phyloP scores from a whole-genome alignment of 2,113 vertebrate genomes.

The Serinus canaria region DNA sequence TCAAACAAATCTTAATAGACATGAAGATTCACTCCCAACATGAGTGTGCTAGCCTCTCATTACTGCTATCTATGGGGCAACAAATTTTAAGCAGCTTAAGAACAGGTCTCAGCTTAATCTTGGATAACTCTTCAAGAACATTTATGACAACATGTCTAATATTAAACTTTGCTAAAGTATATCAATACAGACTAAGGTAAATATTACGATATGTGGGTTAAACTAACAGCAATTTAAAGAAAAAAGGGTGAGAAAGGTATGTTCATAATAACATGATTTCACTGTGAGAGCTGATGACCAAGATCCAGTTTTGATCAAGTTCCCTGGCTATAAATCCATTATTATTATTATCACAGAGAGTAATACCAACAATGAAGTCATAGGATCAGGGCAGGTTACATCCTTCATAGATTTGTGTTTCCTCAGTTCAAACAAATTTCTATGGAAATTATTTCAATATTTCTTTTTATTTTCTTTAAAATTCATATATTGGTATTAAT shows the following conservation, averaged over 20 bases:
- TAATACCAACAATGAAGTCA: not conserved
- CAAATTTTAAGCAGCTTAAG: slow-evolving; percentile 9
- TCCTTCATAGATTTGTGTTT: not conserved
- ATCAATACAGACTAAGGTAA: not conserved
- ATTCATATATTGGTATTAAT: not conserved
- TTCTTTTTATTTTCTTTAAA: not conserved
- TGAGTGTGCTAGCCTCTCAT: slow-evolving; percentile 46
- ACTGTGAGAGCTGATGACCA: not conserved
- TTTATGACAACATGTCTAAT: not conserved
- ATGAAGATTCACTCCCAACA: slow-evolving; percentile 56
- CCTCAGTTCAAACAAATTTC: slow-evolving; percentile 2
- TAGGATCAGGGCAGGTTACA: not conserved
- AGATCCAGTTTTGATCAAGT: not conserved
- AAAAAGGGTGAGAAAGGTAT: not conserved
- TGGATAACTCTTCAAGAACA: not conserved
- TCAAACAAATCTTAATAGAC: slow-evolving; percentile 80
- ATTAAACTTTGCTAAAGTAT: not conserved
- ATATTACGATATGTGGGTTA: not conserved
- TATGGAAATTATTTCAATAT: slow-evolving; percentile 12
- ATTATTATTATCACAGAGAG: not conserved
- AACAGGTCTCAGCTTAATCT: slow-evolving; percentile 6
- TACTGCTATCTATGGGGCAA: slow-evolving; percentile 49
- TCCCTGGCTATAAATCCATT: not conserved
- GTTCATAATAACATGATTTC: not conserved
- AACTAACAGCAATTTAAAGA: not conserved